Evolutionary conservation across 92 coral and sea anemone genomes (phyloP).

Genomic region (Palythoa caribaeorum): DNA sequence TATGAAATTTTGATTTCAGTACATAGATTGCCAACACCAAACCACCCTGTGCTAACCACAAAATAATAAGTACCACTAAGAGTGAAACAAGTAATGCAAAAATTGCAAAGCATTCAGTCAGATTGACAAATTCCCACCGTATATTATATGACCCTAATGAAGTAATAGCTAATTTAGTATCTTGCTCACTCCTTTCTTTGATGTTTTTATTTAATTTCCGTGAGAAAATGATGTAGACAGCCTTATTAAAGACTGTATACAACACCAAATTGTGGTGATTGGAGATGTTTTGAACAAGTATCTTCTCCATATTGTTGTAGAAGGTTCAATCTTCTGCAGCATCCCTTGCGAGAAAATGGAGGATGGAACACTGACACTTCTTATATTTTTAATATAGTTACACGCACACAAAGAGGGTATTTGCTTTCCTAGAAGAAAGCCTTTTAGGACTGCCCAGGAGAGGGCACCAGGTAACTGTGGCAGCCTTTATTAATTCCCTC

Average conservation of each 20-base stretch:
- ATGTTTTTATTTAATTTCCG: not conserved
- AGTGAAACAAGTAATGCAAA: too few species aligned
- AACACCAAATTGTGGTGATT: constrained; percentile 1
- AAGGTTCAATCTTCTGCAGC: constrained; percentile 7
- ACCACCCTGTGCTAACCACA: too few species aligned
- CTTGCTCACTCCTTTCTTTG: too few species aligned
- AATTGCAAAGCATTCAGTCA: too few species aligned
- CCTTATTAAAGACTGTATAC: not conserved
- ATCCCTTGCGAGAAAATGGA: not conserved
- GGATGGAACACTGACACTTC: not conserved
- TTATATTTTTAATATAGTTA: not conserved
- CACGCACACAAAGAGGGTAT: not conserved
- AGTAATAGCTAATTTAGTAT: too few species aligned
- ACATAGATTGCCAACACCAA: too few species aligned
- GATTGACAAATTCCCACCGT: too few species aligned
- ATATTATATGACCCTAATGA: too few species aligned
- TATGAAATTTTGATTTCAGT: too few species aligned
- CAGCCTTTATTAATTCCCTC: not conserved
- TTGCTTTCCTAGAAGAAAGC: constrained; percentile 13
- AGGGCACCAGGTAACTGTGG: not conserved
- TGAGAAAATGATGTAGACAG: not conserved
- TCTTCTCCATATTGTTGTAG: not conserved
- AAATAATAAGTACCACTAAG: too few species aligned
- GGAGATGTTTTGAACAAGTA: not conserved
- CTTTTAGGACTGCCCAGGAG: not conserved